Base-by-base conservation (phyloP, 2,113 vertebrate species). In the Xyrauchen texanus region DNA sequence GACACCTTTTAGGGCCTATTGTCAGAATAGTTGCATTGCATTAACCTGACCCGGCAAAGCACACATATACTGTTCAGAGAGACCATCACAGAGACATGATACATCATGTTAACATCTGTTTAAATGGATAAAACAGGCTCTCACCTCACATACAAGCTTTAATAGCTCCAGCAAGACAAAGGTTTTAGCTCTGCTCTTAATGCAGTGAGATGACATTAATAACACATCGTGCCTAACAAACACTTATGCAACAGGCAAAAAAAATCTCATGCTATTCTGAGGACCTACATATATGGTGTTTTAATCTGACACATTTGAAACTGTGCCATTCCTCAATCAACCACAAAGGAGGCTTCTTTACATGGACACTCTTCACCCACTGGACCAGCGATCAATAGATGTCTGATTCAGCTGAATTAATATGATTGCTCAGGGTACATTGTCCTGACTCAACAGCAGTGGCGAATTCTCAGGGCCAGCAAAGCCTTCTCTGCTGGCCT, bases 341-440 rank as follows among this genome's bases (percentile, higher is more conserved):
- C 15, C 89, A 62, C 67, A 45, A 61, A 76, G 60, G 71, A 53
- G 71, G 77, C 51, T 75, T 79, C 49, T 61, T 58, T 63, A 63
- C 61, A 88, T 84, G 86, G 89, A 88, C 87, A 90, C 83, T 74
- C 81, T 71, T 88, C 85, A 87, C 85, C 87, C 81, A 78, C 81
- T 6, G 9, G 84, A 76, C 82, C 8, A 81, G 86, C 81, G 85
- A 92, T 93, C 92, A 87, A 93, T 92, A 88, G 79, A 83, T 83
- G 82, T 75, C 83, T 82, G 87, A 87, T 90, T 88, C 87, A 66
- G 88, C 83, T 88, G 88, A 91, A 90, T 89, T 85, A 88, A 88
- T 81, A 89, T 85, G 78, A 75, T 84, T 86, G 89, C 89, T 89
- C 72, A 86, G 77, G 89, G 88, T 88, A 86, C 90, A 89, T 86